Evolutionary conservation across 2,888 invertebrate species (phyloP).

Genomic region (Anticlea derivata): DNA sequence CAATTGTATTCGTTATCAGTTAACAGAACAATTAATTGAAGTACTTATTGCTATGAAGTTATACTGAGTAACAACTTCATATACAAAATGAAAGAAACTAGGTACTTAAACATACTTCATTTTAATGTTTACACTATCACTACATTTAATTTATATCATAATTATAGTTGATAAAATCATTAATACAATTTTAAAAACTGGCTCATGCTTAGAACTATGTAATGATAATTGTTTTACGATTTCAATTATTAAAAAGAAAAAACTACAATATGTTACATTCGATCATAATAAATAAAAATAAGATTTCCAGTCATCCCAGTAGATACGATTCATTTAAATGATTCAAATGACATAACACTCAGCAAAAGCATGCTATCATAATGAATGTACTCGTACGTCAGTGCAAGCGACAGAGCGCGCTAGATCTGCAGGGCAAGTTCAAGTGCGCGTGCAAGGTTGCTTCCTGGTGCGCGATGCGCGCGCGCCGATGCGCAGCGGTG

Average conservation of each 20-base stretch:
- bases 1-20: constrained; percentile 9
- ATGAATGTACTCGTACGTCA: constrained; percentile 23
- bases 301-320: too few relatives aligned
- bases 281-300: too few relatives aligned
- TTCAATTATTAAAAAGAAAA: too few relatives aligned
- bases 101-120: too few relatives aligned
- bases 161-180: too few relatives aligned
- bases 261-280: too few relatives aligned
- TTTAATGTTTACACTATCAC: too few relatives aligned
- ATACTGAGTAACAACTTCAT: neutral
- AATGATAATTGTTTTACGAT: too few relatives aligned
- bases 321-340: too few relatives aligned
- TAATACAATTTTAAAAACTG: too few relatives aligned
- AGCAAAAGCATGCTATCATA: constrained; percentile 4
- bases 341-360: neutral
- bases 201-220: too few relatives aligned
- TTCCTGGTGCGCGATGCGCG: constrained; percentile 75
- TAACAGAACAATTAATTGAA: constrained; percentile 12
- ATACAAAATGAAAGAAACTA: neutral
- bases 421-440: constrained; percentile 69
- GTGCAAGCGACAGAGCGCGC: constrained; percentile 39
- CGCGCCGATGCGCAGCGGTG: constrained; percentile 53
- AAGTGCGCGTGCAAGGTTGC: constrained; percentile 73
- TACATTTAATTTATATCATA: too few relatives aligned
- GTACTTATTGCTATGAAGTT: neutral